Conservation (phyloP, 2,113 vertebrate species). For the Notiomystis cincta region DNA sequence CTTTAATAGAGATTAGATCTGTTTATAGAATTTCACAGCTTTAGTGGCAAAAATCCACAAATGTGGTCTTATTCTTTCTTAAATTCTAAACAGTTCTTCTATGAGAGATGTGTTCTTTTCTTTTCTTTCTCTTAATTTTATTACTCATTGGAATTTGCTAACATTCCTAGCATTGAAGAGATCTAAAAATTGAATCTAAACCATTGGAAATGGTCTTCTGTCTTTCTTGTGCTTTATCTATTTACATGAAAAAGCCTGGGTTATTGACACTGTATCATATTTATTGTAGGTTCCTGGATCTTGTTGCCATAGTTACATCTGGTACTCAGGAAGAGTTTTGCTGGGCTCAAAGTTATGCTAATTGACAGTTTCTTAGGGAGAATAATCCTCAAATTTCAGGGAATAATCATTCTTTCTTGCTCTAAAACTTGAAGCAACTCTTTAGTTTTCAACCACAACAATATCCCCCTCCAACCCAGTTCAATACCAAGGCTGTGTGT, state of each 20-base stretch:
- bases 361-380: constrained; percentile 61
- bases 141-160: neutral
- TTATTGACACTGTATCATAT: constrained; percentile 70
- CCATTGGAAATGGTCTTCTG: neutral
- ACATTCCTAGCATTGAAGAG: neutral
- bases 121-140: neutral
- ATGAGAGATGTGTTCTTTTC: neutral
- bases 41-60: neutral
- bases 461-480: neutral
- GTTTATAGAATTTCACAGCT: neutral
- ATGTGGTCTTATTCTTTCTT: neutral
- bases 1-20: neutral
- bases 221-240: constrained; percentile 17
- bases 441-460: neutral
- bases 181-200: constrained; percentile 9
- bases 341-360: constrained; percentile 68
- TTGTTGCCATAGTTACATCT: constrained; percentile 67
- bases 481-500: neutral
- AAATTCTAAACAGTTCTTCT: neutral
- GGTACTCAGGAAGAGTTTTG: constrained; percentile 52
- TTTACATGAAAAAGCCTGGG: constrained; percentile 63
- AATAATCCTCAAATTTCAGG: constrained; percentile 57
- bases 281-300: constrained; percentile 62
- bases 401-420: neutral
- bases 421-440: constrained; percentile 13